Evolutionary conservation across 2,888 invertebrate species (phyloP).

Genomic region (Paralinhomoeus sp.): DNA sequence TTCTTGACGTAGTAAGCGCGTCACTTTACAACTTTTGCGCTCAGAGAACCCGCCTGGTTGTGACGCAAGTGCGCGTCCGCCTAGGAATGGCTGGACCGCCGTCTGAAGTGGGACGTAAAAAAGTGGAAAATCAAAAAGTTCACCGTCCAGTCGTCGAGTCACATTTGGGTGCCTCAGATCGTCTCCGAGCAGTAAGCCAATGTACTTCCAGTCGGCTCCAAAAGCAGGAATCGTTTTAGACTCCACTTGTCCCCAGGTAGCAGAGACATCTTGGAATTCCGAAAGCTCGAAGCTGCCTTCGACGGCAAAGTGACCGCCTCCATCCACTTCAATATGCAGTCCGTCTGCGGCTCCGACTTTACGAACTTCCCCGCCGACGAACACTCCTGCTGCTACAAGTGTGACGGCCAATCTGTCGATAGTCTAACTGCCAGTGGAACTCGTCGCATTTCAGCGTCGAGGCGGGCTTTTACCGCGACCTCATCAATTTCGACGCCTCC

Average conservation of each 20-base stretch:
- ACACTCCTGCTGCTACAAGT: constrained; percentile 1
- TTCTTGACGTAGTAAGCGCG: not conserved
- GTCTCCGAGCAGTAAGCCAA: not conserved
- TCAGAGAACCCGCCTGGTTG: too few species aligned
- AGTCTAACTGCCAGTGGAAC: too few species aligned
- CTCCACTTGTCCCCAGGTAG: not conserved
- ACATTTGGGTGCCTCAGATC: constrained; percentile 3
- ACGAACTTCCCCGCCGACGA: constrained; percentile 1
- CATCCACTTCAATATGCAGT: constrained; percentile 2
- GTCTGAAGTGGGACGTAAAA: not conserved
- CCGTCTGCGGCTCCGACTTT: not conserved
- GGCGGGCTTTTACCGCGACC: not conserved
- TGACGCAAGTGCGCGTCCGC: too few species aligned
- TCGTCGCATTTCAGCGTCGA: not conserved
- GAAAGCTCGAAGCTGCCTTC: not conserved
- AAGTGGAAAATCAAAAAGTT: not conserved
- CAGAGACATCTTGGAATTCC: constrained; percentile 1
- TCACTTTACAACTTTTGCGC: constrained; percentile 8
- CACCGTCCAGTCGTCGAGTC: constrained; percentile 1
- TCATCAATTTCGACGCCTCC: not conserved
- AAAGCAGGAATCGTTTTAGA: not conserved
- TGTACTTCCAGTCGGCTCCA: not conserved
- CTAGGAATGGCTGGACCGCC: not conserved
- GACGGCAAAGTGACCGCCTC: not conserved
- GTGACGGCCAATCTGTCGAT: too few species aligned